Evolutionary conservation across 2,113 vertebrate species (phyloP).

Genomic region (Ochotona princeps): DNA sequence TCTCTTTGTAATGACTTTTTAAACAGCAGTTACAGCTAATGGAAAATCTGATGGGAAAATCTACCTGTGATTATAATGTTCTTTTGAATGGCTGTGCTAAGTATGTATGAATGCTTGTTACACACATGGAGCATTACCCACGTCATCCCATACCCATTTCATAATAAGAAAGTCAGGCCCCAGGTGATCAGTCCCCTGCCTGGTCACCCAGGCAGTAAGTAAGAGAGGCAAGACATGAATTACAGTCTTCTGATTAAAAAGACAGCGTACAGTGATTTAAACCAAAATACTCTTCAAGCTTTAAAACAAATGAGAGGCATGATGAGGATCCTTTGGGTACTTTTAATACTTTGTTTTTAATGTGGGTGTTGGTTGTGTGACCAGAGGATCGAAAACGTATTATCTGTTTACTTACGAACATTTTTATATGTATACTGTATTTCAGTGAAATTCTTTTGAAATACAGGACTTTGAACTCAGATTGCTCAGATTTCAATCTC

Average conservation of each 20-base stretch:
- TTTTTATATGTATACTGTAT: too few species aligned
- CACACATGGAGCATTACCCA: not conserved
- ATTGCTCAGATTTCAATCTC: not conserved
- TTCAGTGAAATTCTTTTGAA: not conserved
- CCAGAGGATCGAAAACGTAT: too few species aligned
- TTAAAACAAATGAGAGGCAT: too few species aligned
- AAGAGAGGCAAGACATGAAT: not conserved
- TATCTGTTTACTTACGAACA: too few species aligned
- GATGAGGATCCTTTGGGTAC: too few species aligned
- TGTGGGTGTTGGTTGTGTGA: too few species aligned
- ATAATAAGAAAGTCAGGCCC: not conserved
- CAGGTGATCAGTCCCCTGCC: not conserved
- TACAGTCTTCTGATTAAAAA: not conserved
- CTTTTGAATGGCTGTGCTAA: not conserved
- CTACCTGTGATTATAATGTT: not conserved
- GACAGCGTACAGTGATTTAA: not conserved
- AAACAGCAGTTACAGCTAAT: not conserved
- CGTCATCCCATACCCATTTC: not conserved
- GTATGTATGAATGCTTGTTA: not conserved
- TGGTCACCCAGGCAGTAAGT: not conserved
- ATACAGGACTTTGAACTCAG: not conserved
- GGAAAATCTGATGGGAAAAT: not conserved
- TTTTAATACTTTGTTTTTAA: too few species aligned
- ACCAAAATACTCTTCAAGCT: not conserved
- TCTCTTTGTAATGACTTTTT: slow-evolving; percentile 2